Conservation (phyloP, 2,888 invertebrate genomes). For the Meganola albula region DNA sequence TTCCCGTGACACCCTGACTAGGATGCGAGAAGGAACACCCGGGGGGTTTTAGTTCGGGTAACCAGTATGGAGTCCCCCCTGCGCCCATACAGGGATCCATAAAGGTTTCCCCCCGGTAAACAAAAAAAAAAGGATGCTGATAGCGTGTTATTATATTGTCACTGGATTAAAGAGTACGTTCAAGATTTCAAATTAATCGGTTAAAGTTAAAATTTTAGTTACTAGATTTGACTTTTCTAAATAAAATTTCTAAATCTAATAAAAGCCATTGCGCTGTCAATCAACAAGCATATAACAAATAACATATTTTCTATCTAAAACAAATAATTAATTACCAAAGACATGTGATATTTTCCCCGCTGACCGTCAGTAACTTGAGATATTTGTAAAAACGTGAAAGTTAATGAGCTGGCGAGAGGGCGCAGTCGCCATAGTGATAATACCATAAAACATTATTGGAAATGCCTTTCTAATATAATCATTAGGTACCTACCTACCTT, state of each 20-base stretch:
- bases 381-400: conserved; percentile 39
- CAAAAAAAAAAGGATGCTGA: too few relatives aligned
- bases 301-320: not conserved
- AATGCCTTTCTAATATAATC: too few relatives aligned
- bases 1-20: too few relatives aligned
- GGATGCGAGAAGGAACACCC: too few relatives aligned
- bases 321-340: not conserved
- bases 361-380: conserved; percentile 22
- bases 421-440: conserved; percentile 52
- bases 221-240: not conserved
- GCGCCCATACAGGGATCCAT: too few relatives aligned
- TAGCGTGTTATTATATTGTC: too few relatives aligned
- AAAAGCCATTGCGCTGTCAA: not conserved
- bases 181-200: too few relatives aligned
- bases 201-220: not conserved
- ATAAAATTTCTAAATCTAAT: not conserved
- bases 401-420: conserved; percentile 64
- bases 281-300: not conserved
- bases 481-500: too few relatives aligned
- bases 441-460: conserved; percentile 36
- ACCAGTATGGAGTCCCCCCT: too few relatives aligned
- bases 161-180: too few relatives aligned
- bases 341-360: conserved; percentile 6
- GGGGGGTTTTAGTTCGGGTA: too few relatives aligned
- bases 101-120: too few relatives aligned